A percentile compares a stretch with the other conserved stretches of the same genome.
These are phyloP conservation scores for Luehdorfia chinensis DNA, from an alignment of 1,140 invertebrate genomes.

Conservation along the genomic window DNA sequence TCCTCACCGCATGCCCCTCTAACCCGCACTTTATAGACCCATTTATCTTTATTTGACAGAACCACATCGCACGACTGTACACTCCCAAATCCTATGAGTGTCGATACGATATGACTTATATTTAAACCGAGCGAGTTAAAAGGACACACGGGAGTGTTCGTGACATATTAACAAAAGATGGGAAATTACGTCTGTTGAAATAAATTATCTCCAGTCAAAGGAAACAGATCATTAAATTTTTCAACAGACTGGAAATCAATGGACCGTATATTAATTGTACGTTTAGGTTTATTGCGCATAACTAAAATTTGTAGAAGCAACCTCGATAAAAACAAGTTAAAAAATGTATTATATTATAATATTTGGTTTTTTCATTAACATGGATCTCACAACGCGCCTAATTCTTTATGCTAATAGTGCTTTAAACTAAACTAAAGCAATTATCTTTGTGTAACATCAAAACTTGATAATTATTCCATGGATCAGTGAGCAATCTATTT, in stretches of 20 bases:
- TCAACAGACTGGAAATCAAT: slow-evolving; percentile 25
- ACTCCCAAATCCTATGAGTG: slow-evolving; percentile 12
- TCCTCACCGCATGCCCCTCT: slow-evolving; percentile 30
- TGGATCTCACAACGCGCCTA: too few species aligned
- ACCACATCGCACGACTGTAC: slow-evolving; percentile 28
- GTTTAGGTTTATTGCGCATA: too few species aligned
- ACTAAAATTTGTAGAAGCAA: too few species aligned
- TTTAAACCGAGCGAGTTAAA: background rate
- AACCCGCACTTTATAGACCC: slow-evolving; percentile 50
- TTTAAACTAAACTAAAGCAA: background rate
- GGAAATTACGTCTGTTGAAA: slow-evolving; percentile 41
- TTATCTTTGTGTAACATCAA: slow-evolving; percentile 1
- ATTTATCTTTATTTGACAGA: slow-evolving; percentile 72
- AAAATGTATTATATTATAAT: too few species aligned
- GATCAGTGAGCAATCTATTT: slow-evolving; percentile 36
- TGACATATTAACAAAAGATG: slow-evolving; percentile 43
- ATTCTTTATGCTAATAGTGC: background rate
- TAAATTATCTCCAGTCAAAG: slow-evolving; percentile 41
- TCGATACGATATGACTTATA: background rate
- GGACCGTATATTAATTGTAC: slow-evolving; percentile 23
- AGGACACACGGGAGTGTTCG: slow-evolving; percentile 28
- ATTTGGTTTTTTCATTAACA: too few species aligned
- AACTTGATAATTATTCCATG: slow-evolving; percentile 9
- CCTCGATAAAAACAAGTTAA: too few species aligned
- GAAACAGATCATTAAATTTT: slow-evolving; percentile 38